These are phyloP conservation scores for Tetrax tetrax DNA, from an alignment of 2,113 vertebrate species.

Conservation along the genomic window DNA sequence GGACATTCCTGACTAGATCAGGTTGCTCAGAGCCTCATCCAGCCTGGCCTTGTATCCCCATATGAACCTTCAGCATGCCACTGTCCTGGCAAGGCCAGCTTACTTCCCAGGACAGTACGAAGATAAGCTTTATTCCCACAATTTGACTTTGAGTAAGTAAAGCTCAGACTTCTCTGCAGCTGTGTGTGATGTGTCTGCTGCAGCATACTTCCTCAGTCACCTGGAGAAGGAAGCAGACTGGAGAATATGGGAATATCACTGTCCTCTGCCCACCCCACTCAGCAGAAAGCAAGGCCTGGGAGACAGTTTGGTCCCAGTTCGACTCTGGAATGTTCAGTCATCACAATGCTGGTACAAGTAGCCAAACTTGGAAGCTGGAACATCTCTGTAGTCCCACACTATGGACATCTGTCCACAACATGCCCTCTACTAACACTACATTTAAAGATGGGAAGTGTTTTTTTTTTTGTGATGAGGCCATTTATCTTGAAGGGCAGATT, in stretches of 20 bases:
- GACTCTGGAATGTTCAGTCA: not conserved
- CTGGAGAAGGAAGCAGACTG: not conserved
- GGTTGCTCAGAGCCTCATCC: too few relatives aligned
- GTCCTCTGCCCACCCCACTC: accelerated
- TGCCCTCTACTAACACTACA: not conserved
- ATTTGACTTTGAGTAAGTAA: not conserved
- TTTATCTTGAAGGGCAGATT: not conserved
- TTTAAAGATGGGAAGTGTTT: not conserved
- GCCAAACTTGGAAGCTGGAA: not conserved
- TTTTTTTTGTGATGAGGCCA: not conserved
- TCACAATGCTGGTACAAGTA: accelerated
- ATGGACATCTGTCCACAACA: accelerated
- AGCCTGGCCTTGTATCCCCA: too few relatives aligned
- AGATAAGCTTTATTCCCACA: not conserved
- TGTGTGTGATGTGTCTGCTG: not conserved
- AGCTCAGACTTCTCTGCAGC: not conserved
- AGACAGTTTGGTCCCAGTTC: accelerated
- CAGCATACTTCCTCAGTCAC: not conserved
- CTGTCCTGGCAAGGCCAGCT: not conserved
- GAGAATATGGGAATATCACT: accelerated
- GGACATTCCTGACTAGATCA: too few relatives aligned
- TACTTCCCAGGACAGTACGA: not conserved
- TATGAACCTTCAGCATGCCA: not conserved
- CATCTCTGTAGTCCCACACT: not conserved
- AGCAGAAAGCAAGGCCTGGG: not conserved